A percentile compares a stretch with the other conserved stretches of the same genome.
These are phyloP conservation scores for Dinoponera quadriceps DNA, from an alignment of 1,140 invertebrate species.

Conservation along the genomic window DNA sequence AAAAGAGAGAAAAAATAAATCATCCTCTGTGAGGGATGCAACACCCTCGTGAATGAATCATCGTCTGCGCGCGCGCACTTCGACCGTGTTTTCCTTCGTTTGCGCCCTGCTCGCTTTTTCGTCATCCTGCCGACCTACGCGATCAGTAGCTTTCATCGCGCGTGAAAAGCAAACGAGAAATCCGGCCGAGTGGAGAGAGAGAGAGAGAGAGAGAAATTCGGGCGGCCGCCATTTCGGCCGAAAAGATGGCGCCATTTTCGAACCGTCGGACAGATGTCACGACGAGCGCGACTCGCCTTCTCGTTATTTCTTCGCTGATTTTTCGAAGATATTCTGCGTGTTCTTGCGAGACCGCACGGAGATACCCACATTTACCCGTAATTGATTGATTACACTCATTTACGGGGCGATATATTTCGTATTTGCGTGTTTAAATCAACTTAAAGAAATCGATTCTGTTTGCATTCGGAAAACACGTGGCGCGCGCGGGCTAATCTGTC, in stretches of 20 bases:
- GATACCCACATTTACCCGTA: too few relatives aligned
- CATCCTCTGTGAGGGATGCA: too few relatives aligned
- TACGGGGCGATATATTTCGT: too few relatives aligned
- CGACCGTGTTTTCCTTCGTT: neutral
- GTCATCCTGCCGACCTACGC: slow-evolving; percentile 68
- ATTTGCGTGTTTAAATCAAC: too few relatives aligned
- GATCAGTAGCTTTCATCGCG: slow-evolving; percentile 80
- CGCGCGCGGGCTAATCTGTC: too few relatives aligned
- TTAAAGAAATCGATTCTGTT: too few relatives aligned
- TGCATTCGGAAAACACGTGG: too few relatives aligned
- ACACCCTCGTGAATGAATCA: slow-evolving; percentile 15
- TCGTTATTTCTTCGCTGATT: neutral
- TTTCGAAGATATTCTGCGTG: neutral
- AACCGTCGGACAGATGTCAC: neutral
- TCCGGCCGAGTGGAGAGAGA: slow-evolving; percentile 45
- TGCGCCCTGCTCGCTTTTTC: neutral
- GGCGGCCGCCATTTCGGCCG: slow-evolving; percentile 20
- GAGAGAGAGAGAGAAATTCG: slow-evolving; percentile 54
- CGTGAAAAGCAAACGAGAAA: slow-evolving; percentile 78
- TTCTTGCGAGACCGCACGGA: too few relatives aligned
- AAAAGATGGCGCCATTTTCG: slow-evolving; percentile 1
- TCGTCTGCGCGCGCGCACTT: slow-evolving; percentile 20
- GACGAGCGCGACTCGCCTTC: neutral
- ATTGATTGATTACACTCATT: too few relatives aligned
- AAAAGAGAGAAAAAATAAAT: too few relatives aligned